These are phyloP conservation scores for Mycogona germanica DNA, from an alignment of 2,888 invertebrate species.

Conservation along the genomic window DNA sequence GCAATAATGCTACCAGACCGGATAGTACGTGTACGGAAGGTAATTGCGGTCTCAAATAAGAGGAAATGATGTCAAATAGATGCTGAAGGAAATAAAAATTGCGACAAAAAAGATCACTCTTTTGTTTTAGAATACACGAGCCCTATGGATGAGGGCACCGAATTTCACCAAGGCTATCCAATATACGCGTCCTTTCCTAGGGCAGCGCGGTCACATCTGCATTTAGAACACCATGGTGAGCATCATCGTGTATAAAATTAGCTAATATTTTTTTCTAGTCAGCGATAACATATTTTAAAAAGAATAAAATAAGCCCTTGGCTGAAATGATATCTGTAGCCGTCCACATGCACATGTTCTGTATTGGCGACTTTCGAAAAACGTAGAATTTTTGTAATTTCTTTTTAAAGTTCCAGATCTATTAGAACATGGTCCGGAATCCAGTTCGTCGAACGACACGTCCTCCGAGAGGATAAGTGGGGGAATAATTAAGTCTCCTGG, in stretches of 20 bases:
- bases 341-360: no score
- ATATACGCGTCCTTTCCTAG: conserved; percentile 13
- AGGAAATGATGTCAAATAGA: neutral
- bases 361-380: no score
- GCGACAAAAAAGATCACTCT: neutral
- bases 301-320: no score
- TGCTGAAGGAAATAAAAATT: neutral
- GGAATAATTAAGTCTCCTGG: conserved; percentile 5
- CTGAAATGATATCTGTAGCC: no score
- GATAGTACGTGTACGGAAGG: conserved; percentile 4
- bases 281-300: no score
- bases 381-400: conserved; percentile 1
- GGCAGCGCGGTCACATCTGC: conserved; percentile 1
- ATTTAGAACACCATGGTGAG: conserved; percentile 4
- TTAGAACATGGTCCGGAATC: conserved; percentile 21
- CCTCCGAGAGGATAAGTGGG: conserved; percentile 12
- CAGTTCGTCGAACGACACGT: conserved; percentile 18
- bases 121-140: conserved; percentile 9
- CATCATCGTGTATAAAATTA: no score
- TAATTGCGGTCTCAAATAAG: neutral
- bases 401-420: conserved; percentile 20
- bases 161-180: conserved; percentile 13
- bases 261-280: no score
- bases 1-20: no score
- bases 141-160: conserved; percentile 1